Base-by-base conservation (phyloP, 2,888 invertebrate species). In the Leptothorax acervorum region DNA sequence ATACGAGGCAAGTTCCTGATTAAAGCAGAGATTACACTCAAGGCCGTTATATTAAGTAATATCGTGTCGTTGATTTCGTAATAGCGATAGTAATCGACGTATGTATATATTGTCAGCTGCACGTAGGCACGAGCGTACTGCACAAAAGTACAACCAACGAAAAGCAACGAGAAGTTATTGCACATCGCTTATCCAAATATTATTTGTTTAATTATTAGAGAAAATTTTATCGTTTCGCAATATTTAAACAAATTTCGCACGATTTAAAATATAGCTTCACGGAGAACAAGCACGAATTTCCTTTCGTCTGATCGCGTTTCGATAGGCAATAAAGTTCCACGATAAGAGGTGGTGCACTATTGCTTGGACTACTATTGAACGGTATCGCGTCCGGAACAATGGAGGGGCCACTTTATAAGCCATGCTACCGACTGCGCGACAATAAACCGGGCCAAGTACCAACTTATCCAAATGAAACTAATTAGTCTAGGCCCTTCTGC, bases 381-480 rank as follows among this genome's bases (percentile, higher is more conserved):
- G 60, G 12, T 73, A 42, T n/a, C 76, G 55, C 65, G 31, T 11
- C n/a, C 23, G 31, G 66, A 76, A 84, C 76, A 78, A 84, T 76
- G 65, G 42, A 35, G 35, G 68, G 57, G 15, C 62, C 82, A 75
- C 82, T 85, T 86, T 84, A 55, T 66, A 60, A 63, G 55, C 65
- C 51, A 55, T 23, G 23, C 68, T 65, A 23, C 18, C 35, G 15
- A 53, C 85, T 31, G 65, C 31, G 48, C 39, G 51, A 62, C 53
- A 45, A 81, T 51, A 76, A 89, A 93, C 86, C 91, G 87, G 92
- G 90, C 86, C 92, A 92, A 92, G 93, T 90, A 88, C 75, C 92
- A 88, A 91, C 90, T 90, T 89, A 89, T 85, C 89, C 85, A 86
- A 91, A 91, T 89, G 91, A 91, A 91, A 89, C 88, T 91, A 92